Evolutionary conservation across 2,888 invertebrate species (phyloP).

Genomic region (Helobdella robusta): DNA sequence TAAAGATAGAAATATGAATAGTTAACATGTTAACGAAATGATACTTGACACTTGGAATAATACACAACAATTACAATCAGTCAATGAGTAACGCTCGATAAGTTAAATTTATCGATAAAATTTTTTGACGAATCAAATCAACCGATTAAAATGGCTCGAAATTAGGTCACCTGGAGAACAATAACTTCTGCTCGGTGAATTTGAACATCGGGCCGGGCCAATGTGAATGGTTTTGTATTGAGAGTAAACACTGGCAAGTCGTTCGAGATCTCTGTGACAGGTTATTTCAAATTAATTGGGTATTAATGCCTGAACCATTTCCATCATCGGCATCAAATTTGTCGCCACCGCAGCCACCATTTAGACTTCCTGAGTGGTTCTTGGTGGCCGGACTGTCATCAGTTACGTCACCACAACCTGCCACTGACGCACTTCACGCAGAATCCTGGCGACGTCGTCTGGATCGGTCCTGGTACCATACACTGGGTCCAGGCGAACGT

Average conservation of each 20-base stretch:
- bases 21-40: too few species aligned
- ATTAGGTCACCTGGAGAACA: constrained; percentile 91
- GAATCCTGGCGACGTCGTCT: constrained; percentile 90
- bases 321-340: too few species aligned
- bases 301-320: too few species aligned
- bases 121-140: too few species aligned
- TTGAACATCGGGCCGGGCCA: constrained; percentile 99
- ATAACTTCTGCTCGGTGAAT: constrained; percentile 95
- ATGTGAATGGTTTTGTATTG: constrained; percentile 98
- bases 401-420: constrained; percentile 83
- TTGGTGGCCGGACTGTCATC: constrained; percentile 96
- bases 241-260: constrained; percentile 94
- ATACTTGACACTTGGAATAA: too few species aligned
- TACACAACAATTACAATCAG: too few species aligned
- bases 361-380: constrained; percentile 91
- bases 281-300: too few species aligned
- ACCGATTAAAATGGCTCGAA: too few species aligned
- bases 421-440: constrained; percentile 93
- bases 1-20: too few species aligned
- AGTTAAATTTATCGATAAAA: too few species aligned
- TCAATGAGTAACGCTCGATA: too few species aligned
- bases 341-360: constrained; percentile 58
- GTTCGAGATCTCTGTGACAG: constrained; percentile 82
- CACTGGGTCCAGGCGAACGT: constrained; percentile 54
- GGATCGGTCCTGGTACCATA: constrained; percentile 80